These are phyloP conservation scores for Phymorhynchus buccinoides DNA, from an alignment of 1,140 invertebrate genomes.

Conservation along the genomic window DNA sequence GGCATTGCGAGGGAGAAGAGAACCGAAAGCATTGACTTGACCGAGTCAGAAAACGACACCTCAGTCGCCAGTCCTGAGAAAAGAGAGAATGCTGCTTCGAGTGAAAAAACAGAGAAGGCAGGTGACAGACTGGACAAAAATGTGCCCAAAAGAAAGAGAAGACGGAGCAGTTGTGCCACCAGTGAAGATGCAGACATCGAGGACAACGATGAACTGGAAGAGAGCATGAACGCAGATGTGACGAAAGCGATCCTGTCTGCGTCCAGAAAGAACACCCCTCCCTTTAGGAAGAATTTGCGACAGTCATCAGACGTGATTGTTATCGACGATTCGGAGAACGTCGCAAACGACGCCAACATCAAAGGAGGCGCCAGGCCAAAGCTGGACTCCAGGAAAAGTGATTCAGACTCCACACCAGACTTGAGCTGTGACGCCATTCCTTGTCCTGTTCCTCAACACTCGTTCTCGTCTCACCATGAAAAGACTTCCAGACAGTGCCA, in stretches of 20 bases:
- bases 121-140: not conserved
- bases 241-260: not conserved
- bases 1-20: not conserved
- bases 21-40: not conserved
- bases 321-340: not conserved
- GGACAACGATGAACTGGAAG: slow-evolving; percentile 11
- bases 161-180: not conserved
- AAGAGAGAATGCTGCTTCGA: not conserved
- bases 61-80: not conserved
- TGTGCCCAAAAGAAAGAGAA: not conserved
- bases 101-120: not conserved
- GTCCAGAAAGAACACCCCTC: not conserved
- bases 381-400: not conserved
- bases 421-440: too few species aligned
- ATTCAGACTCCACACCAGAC: not conserved
- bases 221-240: not conserved
- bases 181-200: not conserved
- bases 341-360: not conserved
- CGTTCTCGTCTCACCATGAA: too few species aligned
- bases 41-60: not conserved
- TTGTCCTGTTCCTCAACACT: too few species aligned
- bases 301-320: not conserved
- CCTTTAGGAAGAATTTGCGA: not conserved
- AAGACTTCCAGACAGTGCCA: too few species aligned
- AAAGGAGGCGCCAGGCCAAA: not conserved